Base-by-base conservation (phyloP, 2,888 invertebrate genomes). In the Taphrorychus bicolor region DNA sequence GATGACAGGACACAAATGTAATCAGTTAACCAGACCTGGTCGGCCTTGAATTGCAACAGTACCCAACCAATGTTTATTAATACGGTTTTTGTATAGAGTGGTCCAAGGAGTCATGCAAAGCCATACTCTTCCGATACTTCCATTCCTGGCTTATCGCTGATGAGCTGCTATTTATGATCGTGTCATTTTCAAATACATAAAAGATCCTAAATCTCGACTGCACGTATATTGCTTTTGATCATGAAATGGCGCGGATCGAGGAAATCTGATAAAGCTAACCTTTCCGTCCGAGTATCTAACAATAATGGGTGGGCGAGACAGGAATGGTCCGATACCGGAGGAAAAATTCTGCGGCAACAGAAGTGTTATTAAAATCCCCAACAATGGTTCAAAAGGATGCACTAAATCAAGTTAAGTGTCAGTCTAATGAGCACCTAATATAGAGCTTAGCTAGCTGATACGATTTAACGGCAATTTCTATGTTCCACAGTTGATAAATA, bases 191-290 rank as follows among this genome's bases (percentile, higher is more conserved):
- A 21, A 51, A 66, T 53, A 59, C 59, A 59, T 65, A 18, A 48
- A 40, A 60, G 51, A 66, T 56, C 56, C 49, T 42, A 60, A 66
- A 49, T 66, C 49, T 64, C 57, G 57, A 63, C 59, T 63, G 63
- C 59, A 60, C 57, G 22, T 61, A 58, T 65, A 65, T 69, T 69
- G 58, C 61, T 49, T 65, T 57, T 69, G 58, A 69, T 58, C 65
- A 60, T 61, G 67, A 62, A 66, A 66, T 57, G 52, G 61, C 60
- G 51, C 60, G 51, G 49, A 66, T 54, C 41, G 17, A 24, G 54
- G 14, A 54, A 61, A 66, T 66, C 66, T 61, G 66, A 66, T 66
- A 66, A 66, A 61, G 57, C 42, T 61, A 66, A 66, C 66, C 66
- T 66, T 66, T 66, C 51, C 14, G 51, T n/a, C 51, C 21, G 17